Evolutionary conservation across 2,113 vertebrate species (phyloP).

Genomic region (Indicator maculatus): DNA sequence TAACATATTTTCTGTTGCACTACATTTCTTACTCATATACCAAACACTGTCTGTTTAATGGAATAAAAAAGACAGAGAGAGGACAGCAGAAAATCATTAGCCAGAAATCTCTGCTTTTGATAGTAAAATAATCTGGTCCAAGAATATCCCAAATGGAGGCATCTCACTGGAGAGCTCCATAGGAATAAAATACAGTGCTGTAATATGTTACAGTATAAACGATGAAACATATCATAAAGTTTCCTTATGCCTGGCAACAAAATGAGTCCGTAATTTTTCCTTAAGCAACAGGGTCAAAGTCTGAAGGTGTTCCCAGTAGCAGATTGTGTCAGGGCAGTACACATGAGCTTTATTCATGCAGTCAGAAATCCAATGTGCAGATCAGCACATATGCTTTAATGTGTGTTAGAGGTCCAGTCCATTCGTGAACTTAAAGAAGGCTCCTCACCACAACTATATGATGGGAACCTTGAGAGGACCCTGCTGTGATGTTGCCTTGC

Average conservation of each 20-base stretch:
- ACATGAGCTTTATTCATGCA: not conserved
- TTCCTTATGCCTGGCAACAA: not conserved
- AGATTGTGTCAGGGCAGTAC: not conserved
- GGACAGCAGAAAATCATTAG: conserved; percentile 49
- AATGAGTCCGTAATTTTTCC: not conserved
- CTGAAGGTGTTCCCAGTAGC: not conserved
- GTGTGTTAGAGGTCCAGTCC: not conserved
- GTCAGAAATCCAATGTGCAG: not conserved
- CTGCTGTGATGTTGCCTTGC: not conserved
- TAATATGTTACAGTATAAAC: not conserved
- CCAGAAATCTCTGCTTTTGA: not conserved
- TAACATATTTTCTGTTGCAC: conserved; percentile 60
- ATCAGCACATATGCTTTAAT: not conserved
- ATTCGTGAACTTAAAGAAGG: not conserved
- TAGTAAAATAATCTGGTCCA: not conserved
- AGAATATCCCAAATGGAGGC: not conserved
- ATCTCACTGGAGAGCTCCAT: not conserved
- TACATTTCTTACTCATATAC: conserved; percentile 58
- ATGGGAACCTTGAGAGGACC: not conserved
- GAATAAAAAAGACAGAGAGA: conserved; percentile 20
- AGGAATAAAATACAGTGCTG: not conserved
- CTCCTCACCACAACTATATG: not conserved
- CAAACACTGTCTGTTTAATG: conserved; percentile 59
- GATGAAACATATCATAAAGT: not conserved
- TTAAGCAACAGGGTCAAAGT: not conserved